Evolutionary conservation across 2,797 vertebrate genomes (phyloP), one percentile per base, ranked within the genome.

Genomic region (Oreochromis mossambicus): DNA sequence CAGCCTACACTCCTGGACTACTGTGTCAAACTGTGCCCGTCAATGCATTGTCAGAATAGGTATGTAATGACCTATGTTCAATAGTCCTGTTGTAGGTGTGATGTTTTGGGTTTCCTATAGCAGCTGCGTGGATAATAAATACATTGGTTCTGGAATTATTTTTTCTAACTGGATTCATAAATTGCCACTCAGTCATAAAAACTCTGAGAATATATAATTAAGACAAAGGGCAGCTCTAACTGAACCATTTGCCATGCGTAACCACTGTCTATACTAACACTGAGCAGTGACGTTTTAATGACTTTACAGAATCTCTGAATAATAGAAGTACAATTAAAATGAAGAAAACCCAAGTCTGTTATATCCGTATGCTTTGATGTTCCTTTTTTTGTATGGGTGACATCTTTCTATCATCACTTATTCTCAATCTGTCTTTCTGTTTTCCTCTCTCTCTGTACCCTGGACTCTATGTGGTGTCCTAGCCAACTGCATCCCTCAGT

Each of bases 401-500:
- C 26, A 29, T 82, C 4, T 58, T 34, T 46, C 58, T 34, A 32
- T 76, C 43, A 61, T 88, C 79, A 84, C 76, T 89, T 85, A 77
- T 77, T 82, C 24, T 32, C 54, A 32, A 19, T 82, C 81, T 83
- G 61, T 80, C 66, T 89, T 70, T 68, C 29, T 79, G 66, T 79
- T 78, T 56, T 84, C 51, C 21, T 51, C 76, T 52, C 46, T 86
- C 43, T 88, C 24, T 89, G 34, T 86, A 36, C 80, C 89, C 83
- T 86, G 11, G 8, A 83, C 76, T 92, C 66, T 81, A 8, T 88
- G 88, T 84, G 90, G 77, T 91, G 61, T 93, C 87, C 87, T 93
- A 99, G 98, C 98, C 34, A 98, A 97, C 95, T 99, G 98, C 91
- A 91, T 95, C n/a, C 98, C 98, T 3, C 97, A 97, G 0, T 99